Conservation (phyloP, 2,888 invertebrate species). For the Hypsopygia costalis region DNA sequence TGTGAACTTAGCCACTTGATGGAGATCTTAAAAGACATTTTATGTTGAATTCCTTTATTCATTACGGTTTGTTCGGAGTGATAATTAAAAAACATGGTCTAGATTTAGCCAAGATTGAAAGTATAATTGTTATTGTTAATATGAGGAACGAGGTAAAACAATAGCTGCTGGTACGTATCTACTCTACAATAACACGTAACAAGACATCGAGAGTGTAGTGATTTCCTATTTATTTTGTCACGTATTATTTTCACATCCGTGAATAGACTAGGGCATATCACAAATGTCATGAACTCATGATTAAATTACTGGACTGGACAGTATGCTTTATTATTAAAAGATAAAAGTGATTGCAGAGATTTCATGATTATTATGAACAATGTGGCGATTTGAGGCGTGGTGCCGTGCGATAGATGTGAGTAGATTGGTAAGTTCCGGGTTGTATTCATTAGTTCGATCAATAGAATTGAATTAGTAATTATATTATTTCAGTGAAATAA, state of each 20-base stretch:
- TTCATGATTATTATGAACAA: too few species aligned
- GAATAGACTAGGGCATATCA: constrained; percentile 20
- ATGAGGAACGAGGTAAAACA: constrained; percentile 37
- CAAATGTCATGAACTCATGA: constrained; percentile 8
- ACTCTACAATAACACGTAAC: constrained; percentile 26
- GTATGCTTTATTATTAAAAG: too few species aligned
- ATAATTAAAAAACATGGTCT: constrained; percentile 34
- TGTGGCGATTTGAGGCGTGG: too few species aligned
- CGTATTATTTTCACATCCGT: constrained; percentile 16
- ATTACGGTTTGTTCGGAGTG: constrained; percentile 27
- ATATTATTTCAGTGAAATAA: too few species aligned
- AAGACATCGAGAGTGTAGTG: constrained; percentile 31
- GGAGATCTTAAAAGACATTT: constrained; percentile 28
- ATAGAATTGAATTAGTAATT: too few species aligned
- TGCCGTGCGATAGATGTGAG: too few species aligned
- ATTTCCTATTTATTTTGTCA: constrained; percentile 35
- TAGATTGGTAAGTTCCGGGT: too few species aligned
- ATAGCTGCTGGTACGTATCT: constrained; percentile 30
- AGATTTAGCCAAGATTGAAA: constrained; percentile 40
- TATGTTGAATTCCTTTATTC: constrained; percentile 36
- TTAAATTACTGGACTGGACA: too few species aligned
- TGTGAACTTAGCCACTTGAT: constrained; percentile 39
- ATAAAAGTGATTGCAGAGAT: too few species aligned
- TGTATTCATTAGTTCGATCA: too few species aligned
- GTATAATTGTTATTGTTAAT: constrained; percentile 23